phyloP scores from a whole-genome alignment of 2,888 invertebrate genomes.

The Neoscelio sp. region DNA sequence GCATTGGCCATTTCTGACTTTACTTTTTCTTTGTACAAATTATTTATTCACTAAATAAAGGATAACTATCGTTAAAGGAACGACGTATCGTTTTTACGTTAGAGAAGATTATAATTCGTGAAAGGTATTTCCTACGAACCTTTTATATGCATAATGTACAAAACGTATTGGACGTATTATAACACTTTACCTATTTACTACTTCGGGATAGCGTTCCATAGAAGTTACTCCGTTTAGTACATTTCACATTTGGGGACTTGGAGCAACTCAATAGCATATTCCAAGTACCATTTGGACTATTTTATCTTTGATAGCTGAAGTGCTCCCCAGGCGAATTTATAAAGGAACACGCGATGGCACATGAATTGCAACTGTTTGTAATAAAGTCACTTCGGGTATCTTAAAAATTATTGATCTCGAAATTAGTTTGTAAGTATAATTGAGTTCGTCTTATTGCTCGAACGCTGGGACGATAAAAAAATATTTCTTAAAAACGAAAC shows the following conservation, averaged over 20 bases:
- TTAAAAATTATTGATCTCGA: not conserved
- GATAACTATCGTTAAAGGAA: too few species aligned
- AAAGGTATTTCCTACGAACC: constrained; percentile 28
- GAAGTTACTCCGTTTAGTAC: constrained; percentile 46
- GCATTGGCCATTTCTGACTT: too few species aligned
- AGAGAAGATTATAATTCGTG: constrained; percentile 28
- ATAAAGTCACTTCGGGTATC: not conserved
- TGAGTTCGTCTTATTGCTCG: too few species aligned
- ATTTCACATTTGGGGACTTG: constrained; percentile 53
- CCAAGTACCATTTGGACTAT: constrained; percentile 43
- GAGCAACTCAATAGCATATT: constrained; percentile 35
- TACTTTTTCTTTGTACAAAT: too few species aligned
- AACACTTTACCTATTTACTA: constrained; percentile 47
- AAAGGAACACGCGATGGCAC: constrained; percentile 27
- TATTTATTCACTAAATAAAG: too few species aligned
- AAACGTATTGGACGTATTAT: constrained; percentile 37
- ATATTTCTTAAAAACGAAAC: too few species aligned
- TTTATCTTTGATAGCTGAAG: constrained; percentile 50
- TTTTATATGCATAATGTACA: constrained; percentile 41
- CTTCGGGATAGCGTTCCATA: constrained; percentile 29
- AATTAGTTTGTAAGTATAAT: not conserved
- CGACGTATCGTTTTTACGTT: too few species aligned
- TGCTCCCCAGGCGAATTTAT: constrained; percentile 52
- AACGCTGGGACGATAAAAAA: too few species aligned
- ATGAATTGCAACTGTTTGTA: constrained; percentile 21